Percentiles rank a stretch among this genome's conserved stretches.
Evolutionary conservation across 2,888 invertebrate genomes (phyloP).

Genomic region (Cephus runcator): DNA sequence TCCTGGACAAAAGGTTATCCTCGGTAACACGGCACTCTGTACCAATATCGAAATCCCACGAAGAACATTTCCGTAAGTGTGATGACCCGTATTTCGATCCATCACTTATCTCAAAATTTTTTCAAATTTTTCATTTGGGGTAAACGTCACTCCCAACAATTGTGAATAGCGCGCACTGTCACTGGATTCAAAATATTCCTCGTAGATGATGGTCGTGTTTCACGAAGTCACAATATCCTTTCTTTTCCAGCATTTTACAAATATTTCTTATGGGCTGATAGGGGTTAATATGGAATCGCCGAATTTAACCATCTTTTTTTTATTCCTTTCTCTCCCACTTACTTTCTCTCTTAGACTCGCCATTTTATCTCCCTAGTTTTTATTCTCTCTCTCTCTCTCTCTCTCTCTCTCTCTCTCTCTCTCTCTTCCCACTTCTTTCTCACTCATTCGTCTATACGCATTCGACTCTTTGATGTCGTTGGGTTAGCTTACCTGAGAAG

Average conservation of each 20-base stretch:
- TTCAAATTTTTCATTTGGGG: neutral
- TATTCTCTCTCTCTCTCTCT: neutral
- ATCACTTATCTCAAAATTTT: no score
- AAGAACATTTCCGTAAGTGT: no score
- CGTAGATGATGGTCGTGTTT: neutral
- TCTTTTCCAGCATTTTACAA: no score
- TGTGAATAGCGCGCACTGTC: neutral
- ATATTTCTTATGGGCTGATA: no score
- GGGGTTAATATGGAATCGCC: neutral
- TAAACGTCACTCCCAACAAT: neutral
- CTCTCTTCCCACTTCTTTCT: neutral
- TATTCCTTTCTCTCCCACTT: neutral
- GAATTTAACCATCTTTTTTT: neutral
- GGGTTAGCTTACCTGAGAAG: slow-evolving; percentile 33
- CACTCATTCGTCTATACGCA: neutral
- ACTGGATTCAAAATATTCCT: neutral
- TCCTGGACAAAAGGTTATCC: no score
- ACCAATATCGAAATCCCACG: no score
- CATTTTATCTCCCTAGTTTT: neutral
- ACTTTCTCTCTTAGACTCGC: no score
- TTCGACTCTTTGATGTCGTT: slow-evolving; percentile 11
- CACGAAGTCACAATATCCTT: no score
- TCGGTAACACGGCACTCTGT: no score
- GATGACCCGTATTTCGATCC: no score
- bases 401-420: neutral